A percentile compares a stretch with the other conserved stretches of the same genome.
These are phyloP conservation scores for Callocephalon fimbriatum DNA, from an alignment of 2,113 vertebrate species.

Conservation along the genomic window DNA sequence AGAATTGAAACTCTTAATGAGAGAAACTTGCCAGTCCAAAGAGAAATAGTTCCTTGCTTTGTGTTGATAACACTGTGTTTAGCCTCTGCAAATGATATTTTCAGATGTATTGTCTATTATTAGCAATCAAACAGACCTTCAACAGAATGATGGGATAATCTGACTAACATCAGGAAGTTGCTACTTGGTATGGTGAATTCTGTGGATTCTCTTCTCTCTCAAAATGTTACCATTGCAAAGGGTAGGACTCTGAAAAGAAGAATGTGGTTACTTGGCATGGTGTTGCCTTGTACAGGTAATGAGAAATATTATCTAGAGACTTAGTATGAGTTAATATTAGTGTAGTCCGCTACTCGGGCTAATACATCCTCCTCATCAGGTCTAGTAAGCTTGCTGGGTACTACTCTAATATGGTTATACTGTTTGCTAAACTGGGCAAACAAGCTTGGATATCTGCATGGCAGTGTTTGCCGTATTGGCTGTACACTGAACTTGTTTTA, in stretches of 20 bases:
- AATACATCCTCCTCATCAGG: background rate
- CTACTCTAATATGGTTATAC: background rate
- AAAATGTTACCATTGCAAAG: background rate
- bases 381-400: background rate
- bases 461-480: background rate
- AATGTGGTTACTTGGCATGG: background rate
- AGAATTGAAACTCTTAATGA: background rate
- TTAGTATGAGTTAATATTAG: background rate
- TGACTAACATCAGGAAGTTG: background rate
- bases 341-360: background rate
- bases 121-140: background rate
- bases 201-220: background rate
- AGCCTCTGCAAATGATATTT: background rate
- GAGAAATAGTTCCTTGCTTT: background rate
- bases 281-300: background rate
- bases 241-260: background rate
- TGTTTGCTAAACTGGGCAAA: conserved; percentile 14
- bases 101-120: background rate
- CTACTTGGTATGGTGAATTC: fast-evolving
- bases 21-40: background rate
- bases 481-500: background rate
- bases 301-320: background rate
- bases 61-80: background rate
- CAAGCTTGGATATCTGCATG: background rate
- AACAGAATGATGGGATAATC: background rate